These are phyloP conservation scores for Hirtodrosophila alboralis DNA, from an alignment of 2,888 invertebrate species.

Conservation along the genomic window DNA sequence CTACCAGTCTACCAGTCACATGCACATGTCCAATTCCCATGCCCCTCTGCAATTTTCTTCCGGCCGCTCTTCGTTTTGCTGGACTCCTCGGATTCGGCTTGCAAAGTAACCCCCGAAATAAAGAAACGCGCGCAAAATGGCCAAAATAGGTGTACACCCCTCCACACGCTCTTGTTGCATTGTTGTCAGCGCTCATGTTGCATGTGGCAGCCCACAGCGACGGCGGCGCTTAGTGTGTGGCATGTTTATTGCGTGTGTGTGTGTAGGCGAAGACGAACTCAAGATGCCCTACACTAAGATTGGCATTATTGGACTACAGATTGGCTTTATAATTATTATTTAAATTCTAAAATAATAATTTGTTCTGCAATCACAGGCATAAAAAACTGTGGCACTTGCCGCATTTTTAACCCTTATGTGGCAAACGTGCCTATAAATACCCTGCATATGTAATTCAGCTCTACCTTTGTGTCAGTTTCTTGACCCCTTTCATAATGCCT, in stretches of 20 bases:
- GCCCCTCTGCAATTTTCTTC: conserved; percentile 63
- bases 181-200: conserved; percentile 75
- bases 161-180: too few species aligned
- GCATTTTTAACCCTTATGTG: conserved; percentile 26
- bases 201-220: conserved; percentile 43
- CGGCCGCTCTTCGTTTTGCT: conserved; percentile 37
- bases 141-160: too few species aligned
- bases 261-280: conserved; percentile 40
- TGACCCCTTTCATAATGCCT: conserved; percentile 27
- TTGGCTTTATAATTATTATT: too few species aligned
- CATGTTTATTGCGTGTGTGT: conserved; percentile 35
- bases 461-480: conserved; percentile 51
- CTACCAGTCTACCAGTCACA: background rate
- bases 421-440: too few species aligned
- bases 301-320: too few species aligned
- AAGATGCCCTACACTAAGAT: conserved; percentile 48
- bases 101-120: conserved; percentile 57
- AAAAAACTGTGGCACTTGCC: conserved; percentile 20
- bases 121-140: conserved; percentile 59
- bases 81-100: conserved; percentile 26
- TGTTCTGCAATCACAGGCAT: background rate
- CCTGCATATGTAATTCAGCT: conserved; percentile 16
- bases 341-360: too few species aligned
- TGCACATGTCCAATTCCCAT: conserved; percentile 14
- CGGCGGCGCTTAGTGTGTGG: conserved; percentile 71